Conservation (phyloP, 2,888 invertebrate genomes). For the Rhorus exstirpatorius region DNA sequence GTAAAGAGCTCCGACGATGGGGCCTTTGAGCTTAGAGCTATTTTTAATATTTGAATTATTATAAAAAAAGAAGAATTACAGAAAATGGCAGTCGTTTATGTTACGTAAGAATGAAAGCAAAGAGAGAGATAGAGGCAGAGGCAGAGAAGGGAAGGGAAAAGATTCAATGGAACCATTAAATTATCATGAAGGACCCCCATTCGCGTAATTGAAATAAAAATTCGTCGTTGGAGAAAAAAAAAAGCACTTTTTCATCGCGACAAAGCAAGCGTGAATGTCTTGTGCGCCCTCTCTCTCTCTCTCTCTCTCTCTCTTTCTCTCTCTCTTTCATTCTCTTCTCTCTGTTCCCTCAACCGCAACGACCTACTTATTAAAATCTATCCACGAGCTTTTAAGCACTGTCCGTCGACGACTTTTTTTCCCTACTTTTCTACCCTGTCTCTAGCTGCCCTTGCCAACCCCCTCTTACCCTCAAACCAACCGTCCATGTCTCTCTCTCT, state of each 20-base stretch:
- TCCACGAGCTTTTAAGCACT: slow-evolving; percentile 60
- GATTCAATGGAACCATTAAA: slow-evolving; percentile 47
- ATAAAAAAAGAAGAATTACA: background rate
- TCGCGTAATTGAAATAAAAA: slow-evolving; percentile 56
- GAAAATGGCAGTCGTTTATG: background rate
- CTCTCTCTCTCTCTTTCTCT: background rate
- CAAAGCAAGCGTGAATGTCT: slow-evolving; percentile 46
- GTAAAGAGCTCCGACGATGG: too few relatives aligned
- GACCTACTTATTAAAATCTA: slow-evolving; percentile 70
- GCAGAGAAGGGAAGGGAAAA: background rate
- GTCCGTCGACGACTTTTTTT: slow-evolving; percentile 32
- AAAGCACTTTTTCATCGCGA: slow-evolving; percentile 48
- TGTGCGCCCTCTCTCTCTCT: slow-evolving; percentile 1
- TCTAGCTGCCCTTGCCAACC: slow-evolving; percentile 7
- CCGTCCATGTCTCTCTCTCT: background rate
- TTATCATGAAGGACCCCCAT: slow-evolving; percentile 49
- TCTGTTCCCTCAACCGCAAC: slow-evolving; percentile 53
- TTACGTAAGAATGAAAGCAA: background rate
- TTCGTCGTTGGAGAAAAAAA: slow-evolving; percentile 38
- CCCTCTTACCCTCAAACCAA: too few relatives aligned
- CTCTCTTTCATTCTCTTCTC: background rate
- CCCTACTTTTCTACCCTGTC: slow-evolving; percentile 19
- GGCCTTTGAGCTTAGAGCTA: background rate
- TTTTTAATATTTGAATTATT: background rate
- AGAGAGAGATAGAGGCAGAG: background rate